Evolutionary conservation across 1,140 invertebrate species (phyloP).

Genomic region (Nixonia krombeini): DNA sequence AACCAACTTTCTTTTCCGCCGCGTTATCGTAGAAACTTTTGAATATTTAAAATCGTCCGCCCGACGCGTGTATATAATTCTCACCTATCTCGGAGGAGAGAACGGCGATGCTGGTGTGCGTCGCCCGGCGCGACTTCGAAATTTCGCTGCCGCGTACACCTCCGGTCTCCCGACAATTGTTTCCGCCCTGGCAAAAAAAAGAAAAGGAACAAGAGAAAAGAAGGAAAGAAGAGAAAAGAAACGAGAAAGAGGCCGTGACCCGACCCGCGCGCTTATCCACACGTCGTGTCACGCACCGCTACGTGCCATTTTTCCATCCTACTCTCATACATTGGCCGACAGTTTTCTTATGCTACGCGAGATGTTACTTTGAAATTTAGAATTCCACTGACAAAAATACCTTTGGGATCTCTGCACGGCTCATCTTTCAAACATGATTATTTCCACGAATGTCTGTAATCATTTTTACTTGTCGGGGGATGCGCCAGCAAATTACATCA

Average conservation of each 20-base stretch:
- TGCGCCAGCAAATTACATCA: too few relatives aligned
- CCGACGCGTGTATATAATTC: slow-evolving; percentile 39
- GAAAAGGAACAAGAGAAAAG: too few relatives aligned
- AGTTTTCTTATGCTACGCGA: slow-evolving; percentile 40
- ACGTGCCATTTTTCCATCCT: slow-evolving; percentile 51
- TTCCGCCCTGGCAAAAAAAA: slow-evolving; percentile 20
- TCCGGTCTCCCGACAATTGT: slow-evolving; percentile 25
- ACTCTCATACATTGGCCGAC: slow-evolving; percentile 28
- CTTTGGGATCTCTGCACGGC: slow-evolving; percentile 31
- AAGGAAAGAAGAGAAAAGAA: too few relatives aligned
- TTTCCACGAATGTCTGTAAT: slow-evolving; percentile 21
- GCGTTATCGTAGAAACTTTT: slow-evolving; percentile 43
- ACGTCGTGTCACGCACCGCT: slow-evolving; percentile 49
- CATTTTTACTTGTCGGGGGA: too few relatives aligned
- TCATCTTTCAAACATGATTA: slow-evolving; percentile 40
- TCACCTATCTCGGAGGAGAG: slow-evolving; percentile 6
- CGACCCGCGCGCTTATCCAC: slow-evolving; percentile 50
- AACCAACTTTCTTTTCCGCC: slow-evolving; percentile 35
- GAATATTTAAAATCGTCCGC: slow-evolving; percentile 57
- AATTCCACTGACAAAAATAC: slow-evolving; percentile 47
- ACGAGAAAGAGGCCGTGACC: slow-evolving; percentile 20
- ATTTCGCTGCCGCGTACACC: slow-evolving; percentile 38
- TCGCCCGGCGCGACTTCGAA: slow-evolving; percentile 41
- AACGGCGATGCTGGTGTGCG: neutral
- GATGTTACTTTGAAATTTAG: slow-evolving; percentile 38